Evolutionary conservation across 1,140 invertebrate species (phyloP).

Genomic region (Hydropsyche tenuis): DNA sequence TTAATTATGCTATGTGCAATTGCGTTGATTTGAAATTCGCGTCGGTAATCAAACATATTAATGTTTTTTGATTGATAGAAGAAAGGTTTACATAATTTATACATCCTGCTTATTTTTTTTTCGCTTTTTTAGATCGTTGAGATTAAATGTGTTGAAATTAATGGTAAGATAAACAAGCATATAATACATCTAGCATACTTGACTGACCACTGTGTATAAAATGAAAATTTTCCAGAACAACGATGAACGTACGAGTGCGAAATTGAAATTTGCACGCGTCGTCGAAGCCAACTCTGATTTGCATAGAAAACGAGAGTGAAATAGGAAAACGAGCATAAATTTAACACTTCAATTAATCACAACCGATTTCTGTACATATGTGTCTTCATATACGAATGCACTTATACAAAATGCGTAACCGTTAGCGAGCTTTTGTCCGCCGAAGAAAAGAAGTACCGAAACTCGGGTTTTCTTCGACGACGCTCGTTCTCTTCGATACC

Average conservation of each 20-base stretch:
- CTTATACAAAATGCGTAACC: constrained; percentile 1
- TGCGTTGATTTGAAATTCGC: too few species aligned
- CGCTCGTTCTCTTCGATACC: not conserved
- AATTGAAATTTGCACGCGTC: constrained; percentile 30
- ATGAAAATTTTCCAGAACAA: too few species aligned
- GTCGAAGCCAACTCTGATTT: constrained; percentile 30
- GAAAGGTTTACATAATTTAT: not conserved
- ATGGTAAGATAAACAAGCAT: too few species aligned
- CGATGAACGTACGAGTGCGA: constrained; percentile 3
- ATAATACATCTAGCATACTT: too few species aligned
- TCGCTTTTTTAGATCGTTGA: too few species aligned
- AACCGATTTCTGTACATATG: not conserved
- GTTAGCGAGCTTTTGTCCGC: not conserved
- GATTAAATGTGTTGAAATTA: too few species aligned
- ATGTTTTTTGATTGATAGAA: not conserved
- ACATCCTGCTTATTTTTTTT: too few species aligned
- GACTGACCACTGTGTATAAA: too few species aligned
- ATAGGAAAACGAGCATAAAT: constrained; percentile 37
- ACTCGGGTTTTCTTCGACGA: not conserved
- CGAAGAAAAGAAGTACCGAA: too few species aligned
- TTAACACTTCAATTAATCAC: constrained; percentile 38
- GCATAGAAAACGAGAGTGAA: constrained; percentile 45
- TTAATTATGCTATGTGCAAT: not conserved
- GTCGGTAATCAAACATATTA: too few species aligned
- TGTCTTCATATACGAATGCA: not conserved